Evolutionary conservation across 2,113 vertebrate species (phyloP), one percentile per base, ranked within the genome.

Genomic region (Myiagra hebetior): DNA sequence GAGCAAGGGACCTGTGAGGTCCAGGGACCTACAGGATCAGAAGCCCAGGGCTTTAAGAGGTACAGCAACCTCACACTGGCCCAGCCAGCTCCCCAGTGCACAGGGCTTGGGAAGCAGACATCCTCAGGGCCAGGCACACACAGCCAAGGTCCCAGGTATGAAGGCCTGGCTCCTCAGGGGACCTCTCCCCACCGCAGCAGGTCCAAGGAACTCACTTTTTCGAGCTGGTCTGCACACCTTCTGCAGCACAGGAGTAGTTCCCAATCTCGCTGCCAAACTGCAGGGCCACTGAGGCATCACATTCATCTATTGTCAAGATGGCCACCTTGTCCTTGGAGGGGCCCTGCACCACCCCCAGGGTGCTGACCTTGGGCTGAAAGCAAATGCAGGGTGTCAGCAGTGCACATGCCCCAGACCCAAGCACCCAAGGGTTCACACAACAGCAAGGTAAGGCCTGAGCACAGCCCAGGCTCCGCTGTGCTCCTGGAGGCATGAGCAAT

Each of bases 301-400:
- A 99, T 96, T 99, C 98, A 16, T 99, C 99, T 75, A 99, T 97
- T 30, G 98, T 99, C 95, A 99, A 96, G 92, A 99, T 98, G 6
- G 99, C 99, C 92, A 99, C 99, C 94, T 99, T 99, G 97, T 99
- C 99, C 96, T 99, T 99, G 22, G 99, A 99, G 10, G 99, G 99
- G 63, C 99, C 99, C 96, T 99, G 99, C 31, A 98, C 98, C 79
- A 99, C 98, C 1, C 99, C 99, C 27, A 98, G 97, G 59, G 98
- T 93, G 31, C 98, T 99, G 92, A 98, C 98, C 96, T 98, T 99
- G 59, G 99, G 99, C 99, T 99, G 95, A 65, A 93, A 97, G 55
- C 68, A 80, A 94, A 90, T 1, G 10, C 52, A 73, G 15, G 44
- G n/a, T 2, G 2, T 91, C n/a, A 95, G 69, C 16, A 80, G 69